Conservation (phyloP, 2,797 vertebrate genomes). For the Pogonophryne albipinna region DNA sequence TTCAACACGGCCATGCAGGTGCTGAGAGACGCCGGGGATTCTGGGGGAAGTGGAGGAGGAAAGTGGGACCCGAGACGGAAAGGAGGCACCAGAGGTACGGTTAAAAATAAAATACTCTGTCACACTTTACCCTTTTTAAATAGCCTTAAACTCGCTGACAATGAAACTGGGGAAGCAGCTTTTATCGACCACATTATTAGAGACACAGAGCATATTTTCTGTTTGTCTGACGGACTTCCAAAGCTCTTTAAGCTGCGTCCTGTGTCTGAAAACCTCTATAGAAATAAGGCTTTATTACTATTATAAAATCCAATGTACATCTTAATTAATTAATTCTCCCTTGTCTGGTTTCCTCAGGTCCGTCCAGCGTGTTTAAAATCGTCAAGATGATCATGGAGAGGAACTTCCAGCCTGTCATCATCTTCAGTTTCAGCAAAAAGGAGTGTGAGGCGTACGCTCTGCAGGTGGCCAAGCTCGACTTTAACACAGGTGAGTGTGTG, state of each 20-base stretch:
- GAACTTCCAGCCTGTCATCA: slow-evolving; percentile 99
- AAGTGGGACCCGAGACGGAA: slow-evolving; percentile 95
- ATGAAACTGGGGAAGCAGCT: too few relatives aligned
- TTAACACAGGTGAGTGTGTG: slow-evolving; percentile 91
- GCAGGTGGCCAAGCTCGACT: slow-evolving; percentile 97
- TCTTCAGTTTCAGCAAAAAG: slow-evolving; percentile 99
- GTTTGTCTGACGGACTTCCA: too few relatives aligned
- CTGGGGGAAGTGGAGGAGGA: slow-evolving; percentile 78
- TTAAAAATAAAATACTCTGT: background rate
- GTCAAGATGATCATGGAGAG: slow-evolving; percentile 99
- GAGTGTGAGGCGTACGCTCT: slow-evolving; percentile 98
- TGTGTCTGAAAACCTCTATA: too few relatives aligned
- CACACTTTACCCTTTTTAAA: too few relatives aligned
- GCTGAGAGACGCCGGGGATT: slow-evolving; percentile 93
- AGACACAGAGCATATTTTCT: too few relatives aligned
- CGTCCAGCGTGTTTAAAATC: slow-evolving; percentile 98
- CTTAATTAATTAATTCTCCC: background rate
- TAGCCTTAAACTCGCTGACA: too few relatives aligned
- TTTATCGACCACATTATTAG: too few relatives aligned
- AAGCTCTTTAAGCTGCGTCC: too few relatives aligned
- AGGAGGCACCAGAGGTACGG: slow-evolving; percentile 92
- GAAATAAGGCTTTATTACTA: too few relatives aligned
- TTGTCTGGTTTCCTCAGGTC: slow-evolving; percentile 80
- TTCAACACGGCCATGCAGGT: slow-evolving; percentile 99
- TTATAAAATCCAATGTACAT: background rate